phyloP scores from a whole-genome alignment of 2,888 invertebrate genomes.

The Gastracanthus pulcherrimus region DNA sequence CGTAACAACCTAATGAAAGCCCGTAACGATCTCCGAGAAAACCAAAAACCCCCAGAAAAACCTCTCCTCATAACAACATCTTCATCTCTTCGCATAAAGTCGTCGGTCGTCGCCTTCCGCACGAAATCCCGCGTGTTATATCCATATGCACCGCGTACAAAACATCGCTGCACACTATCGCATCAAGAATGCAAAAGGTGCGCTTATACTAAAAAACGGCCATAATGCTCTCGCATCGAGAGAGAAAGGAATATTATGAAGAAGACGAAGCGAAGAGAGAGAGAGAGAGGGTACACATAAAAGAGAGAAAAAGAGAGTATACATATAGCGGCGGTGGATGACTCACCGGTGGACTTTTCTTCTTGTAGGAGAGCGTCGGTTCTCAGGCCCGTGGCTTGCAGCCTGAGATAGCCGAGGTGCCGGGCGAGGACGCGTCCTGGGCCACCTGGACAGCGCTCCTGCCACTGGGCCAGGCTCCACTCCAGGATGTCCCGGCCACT shows the following conservation, averaged over 20 bases:
- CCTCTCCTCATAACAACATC: neutral
- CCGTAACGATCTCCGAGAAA: neutral
- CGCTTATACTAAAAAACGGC: conserved; percentile 11
- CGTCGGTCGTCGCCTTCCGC: neutral
- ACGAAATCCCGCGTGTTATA: neutral
- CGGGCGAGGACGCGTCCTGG: conserved; percentile 81
- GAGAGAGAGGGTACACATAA: neutral
- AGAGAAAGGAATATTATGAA: neutral
- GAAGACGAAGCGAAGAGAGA: too few relatives aligned
- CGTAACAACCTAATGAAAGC: neutral
- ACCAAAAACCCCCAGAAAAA: neutral
- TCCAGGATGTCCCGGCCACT: conserved; percentile 80
- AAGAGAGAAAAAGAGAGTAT: neutral
- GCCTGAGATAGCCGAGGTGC: conserved; percentile 81
- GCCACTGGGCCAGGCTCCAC: conserved; percentile 83
- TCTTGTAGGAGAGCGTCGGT: conserved; percentile 78
- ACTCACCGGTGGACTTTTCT: conserved; percentile 52
- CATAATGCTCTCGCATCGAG: neutral
- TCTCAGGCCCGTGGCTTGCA: conserved; percentile 81
- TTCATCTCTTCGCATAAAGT: neutral
- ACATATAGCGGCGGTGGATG: too few relatives aligned
- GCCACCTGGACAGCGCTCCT: conserved; percentile 77
- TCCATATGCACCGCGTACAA: neutral
- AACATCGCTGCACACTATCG: neutral
- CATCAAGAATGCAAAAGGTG: conserved; percentile 43